Conservation (phyloP, 1,140 invertebrate species). For the Diabrotica undecimpunctata region DNA sequence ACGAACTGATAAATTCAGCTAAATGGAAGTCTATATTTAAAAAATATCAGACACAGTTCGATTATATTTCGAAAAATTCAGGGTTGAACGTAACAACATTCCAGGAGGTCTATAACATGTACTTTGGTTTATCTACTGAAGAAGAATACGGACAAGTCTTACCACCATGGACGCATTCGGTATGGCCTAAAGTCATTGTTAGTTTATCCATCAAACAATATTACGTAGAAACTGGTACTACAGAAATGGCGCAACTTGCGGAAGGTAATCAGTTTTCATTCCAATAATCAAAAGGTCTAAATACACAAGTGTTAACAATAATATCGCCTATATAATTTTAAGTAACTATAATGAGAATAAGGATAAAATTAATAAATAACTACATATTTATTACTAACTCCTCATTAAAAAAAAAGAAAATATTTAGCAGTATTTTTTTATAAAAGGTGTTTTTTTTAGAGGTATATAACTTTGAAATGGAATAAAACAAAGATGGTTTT, state of each 20-base stretch:
- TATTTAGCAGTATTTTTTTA: too few relatives aligned
- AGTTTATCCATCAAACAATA: slow-evolving; percentile 29
- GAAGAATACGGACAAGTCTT: slow-evolving; percentile 55
- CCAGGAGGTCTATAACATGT: slow-evolving; percentile 25
- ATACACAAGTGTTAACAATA: too few relatives aligned
- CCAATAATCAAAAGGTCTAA: too few relatives aligned
- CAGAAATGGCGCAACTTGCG: slow-evolving; percentile 24
- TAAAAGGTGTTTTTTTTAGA: too few relatives aligned
- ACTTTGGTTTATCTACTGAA: slow-evolving; percentile 34
- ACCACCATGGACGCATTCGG: slow-evolving; percentile 58
- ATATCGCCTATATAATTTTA: too few relatives aligned
- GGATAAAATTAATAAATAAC: too few relatives aligned
- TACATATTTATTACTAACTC: too few relatives aligned
- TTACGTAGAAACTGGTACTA: slow-evolving; percentile 24
- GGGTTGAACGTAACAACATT: slow-evolving; percentile 28
- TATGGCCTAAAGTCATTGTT: slow-evolving; percentile 53
- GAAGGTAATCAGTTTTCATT: too few relatives aligned
- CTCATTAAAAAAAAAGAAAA: too few relatives aligned
- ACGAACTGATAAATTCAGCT: slow-evolving; percentile 11
- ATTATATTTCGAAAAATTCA: slow-evolving; percentile 27
- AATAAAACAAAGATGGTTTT: too few relatives aligned
- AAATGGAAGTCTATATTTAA: slow-evolving; percentile 21
- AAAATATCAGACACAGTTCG: slow-evolving; percentile 19
- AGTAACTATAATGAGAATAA: too few relatives aligned
- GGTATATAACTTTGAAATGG: too few relatives aligned